Conservation (phyloP, 2,888 invertebrate genomes). For the Ennomos erosarius region DNA sequence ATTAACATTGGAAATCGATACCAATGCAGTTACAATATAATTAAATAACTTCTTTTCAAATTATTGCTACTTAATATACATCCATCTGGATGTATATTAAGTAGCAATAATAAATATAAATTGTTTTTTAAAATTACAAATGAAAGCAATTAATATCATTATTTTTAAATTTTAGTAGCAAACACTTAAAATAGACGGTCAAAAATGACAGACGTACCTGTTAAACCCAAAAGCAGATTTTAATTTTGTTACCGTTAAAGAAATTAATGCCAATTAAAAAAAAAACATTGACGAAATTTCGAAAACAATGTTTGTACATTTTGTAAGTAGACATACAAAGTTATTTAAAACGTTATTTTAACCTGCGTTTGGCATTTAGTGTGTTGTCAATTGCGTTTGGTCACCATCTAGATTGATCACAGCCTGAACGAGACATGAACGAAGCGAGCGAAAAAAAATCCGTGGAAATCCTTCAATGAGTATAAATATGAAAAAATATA, state of each 20-base stretch:
- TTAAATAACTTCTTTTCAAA: no score
- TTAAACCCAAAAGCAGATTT: conserved; percentile 62
- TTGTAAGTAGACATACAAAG: conserved; percentile 19
- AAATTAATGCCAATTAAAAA: conserved; percentile 48
- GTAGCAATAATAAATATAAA: no score
- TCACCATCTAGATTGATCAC: conserved; percentile 39
- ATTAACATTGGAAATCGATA: no score
- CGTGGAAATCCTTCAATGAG: no score
- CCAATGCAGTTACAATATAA: no score
- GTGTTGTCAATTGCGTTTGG: conserved; percentile 50
- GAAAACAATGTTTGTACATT: conserved; percentile 22
- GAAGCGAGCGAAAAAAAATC: neutral
- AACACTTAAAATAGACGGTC: conserved; percentile 6
- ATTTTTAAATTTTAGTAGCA: neutral
- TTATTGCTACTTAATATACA: no score
- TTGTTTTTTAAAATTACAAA: no score
- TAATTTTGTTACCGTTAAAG: conserved; percentile 44
- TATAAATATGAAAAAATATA: no score
- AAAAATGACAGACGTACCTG: conserved; percentile 43
- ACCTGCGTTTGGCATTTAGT: conserved; percentile 68
- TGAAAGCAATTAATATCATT: neutral
- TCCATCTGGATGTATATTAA: no score
- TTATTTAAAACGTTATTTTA: conserved; percentile 43
- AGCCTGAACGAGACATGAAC: neutral
- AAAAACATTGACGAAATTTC: conserved; percentile 17